phyloP scores from a whole-genome alignment of 2,888 invertebrate genomes.

The Lottia scabra region DNA sequence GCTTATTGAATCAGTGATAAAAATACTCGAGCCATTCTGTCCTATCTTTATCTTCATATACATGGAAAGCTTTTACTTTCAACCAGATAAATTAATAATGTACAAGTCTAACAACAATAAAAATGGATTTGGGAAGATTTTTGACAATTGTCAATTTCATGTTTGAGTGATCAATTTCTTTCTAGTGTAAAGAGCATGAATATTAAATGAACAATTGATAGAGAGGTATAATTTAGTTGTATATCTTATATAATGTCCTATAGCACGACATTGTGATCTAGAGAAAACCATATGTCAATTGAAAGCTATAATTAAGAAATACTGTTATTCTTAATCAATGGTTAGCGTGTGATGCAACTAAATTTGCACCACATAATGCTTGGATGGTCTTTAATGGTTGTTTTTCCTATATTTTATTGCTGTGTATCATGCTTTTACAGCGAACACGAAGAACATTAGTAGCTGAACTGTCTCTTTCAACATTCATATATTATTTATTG shows the following conservation, averaged over 20 bases:
- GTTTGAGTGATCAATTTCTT: not conserved
- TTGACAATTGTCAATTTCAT: conserved; percentile 4
- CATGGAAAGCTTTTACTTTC: too few species aligned
- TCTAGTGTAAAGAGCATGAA: not conserved
- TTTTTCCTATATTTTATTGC: not conserved
- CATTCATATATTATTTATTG: too few species aligned
- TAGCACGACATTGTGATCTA: too few species aligned
- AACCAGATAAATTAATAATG: not conserved
- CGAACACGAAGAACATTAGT: too few species aligned
- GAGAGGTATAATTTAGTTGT: too few species aligned
- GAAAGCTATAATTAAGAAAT: not conserved
- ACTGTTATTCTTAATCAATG: not conserved
- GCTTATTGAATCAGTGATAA: too few species aligned
- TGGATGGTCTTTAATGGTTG: not conserved
- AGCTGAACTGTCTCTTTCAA: too few species aligned
- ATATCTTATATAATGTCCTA: too few species aligned
- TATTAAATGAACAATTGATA: not conserved
- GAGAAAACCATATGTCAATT: not conserved
- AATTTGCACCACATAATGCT: not conserved
- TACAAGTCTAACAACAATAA: not conserved
- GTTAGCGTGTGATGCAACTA: not conserved
- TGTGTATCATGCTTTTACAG: not conserved
- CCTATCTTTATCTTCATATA: too few species aligned
- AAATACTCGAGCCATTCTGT: too few species aligned
- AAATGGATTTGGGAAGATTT: not conserved